A percentile compares a stretch with the other conserved stretches of the same genome.
phyloP scores from a whole-genome alignment of 2,888 invertebrate species.

The Meta bourneti region DNA sequence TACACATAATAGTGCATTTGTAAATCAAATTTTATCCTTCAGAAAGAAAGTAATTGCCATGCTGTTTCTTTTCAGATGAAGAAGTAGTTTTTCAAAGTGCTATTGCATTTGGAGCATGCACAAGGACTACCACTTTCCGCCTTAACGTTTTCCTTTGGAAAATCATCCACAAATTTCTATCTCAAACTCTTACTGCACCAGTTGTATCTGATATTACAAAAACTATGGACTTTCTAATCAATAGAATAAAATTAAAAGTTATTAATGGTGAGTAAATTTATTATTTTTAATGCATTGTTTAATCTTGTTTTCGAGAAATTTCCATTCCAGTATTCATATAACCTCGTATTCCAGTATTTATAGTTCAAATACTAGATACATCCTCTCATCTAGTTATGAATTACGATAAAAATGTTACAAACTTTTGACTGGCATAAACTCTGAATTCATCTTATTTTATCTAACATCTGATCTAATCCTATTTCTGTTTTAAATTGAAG shows the following conservation, averaged over 20 bases:
- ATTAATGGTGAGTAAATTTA: slow-evolving; percentile 18
- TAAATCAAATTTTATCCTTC: too few species aligned
- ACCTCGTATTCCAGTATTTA: too few species aligned
- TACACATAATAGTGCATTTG: too few species aligned
- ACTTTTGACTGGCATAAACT: too few species aligned
- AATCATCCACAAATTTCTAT: background rate
- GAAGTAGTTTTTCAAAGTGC: slow-evolving; percentile 6
- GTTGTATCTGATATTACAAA: background rate
- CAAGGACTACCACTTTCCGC: background rate
- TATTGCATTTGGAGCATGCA: slow-evolving; percentile 25
- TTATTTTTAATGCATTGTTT: background rate
- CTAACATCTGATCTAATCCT: too few species aligned
- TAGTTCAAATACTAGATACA: too few species aligned
- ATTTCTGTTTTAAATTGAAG: too few species aligned
- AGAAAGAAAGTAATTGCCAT: background rate
- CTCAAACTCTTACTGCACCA: background rate
- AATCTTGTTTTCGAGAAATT: background rate
- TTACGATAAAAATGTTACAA: too few species aligned
- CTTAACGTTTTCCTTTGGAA: background rate
- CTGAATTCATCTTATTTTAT: too few species aligned
- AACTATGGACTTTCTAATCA: background rate
- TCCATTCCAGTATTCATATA: too few species aligned
- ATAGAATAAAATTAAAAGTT: background rate
- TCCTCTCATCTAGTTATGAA: too few species aligned
- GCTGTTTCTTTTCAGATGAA: slow-evolving; percentile 3